Evolutionary conservation across 2,888 invertebrate species (phyloP), one percentile per base, ranked within the genome.

Genomic region (Rotaria sp.): DNA sequence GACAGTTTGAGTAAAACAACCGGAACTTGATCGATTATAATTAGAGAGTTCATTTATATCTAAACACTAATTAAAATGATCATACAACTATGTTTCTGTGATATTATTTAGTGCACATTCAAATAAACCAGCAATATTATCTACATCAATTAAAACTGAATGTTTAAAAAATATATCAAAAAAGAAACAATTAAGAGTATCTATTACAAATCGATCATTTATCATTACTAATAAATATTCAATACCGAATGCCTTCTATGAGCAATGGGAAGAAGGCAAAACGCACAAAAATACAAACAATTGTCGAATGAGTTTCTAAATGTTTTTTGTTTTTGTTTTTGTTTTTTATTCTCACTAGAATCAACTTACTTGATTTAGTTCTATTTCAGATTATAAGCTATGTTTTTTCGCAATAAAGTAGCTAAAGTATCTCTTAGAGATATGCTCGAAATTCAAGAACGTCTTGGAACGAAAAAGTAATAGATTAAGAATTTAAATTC

Each of bases 371-470:
- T 7, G 15, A 35, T 67, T 35, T 2, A 7, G 5, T 24, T 74
- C 10, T 74, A 11, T 41, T 80, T 45, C 15, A 45, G 41, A 45
- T 80, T 4, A 13, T 10, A 45, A 80, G 41, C 1, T 24, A 80
- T 80, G 80, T 80, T 80, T 80, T 80, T 80, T 13, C 80, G 80
- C n/a, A 45, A 45, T 41, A 80, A 80, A 45, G 80, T 80, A 2
- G 80, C 80, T 7, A 80, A 80, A 45, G 80, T 80, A 45, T 80
- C 80, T 45, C 38, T 80, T 15, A 41, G 45, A 80, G 80, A 80
- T 45, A 80, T 80, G 80, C 45, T 80, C 45, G 80, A 80, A 80
- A 80, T 80, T 80, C 80, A 80, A 45, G 80, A 80, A n/a, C 80
- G 80, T 45, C 26, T 80, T 45, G 80, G 80, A 10, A 80, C 80